Conservation (phyloP, 2,888 invertebrate genomes). For the Siphonodentalium dalli region DNA sequence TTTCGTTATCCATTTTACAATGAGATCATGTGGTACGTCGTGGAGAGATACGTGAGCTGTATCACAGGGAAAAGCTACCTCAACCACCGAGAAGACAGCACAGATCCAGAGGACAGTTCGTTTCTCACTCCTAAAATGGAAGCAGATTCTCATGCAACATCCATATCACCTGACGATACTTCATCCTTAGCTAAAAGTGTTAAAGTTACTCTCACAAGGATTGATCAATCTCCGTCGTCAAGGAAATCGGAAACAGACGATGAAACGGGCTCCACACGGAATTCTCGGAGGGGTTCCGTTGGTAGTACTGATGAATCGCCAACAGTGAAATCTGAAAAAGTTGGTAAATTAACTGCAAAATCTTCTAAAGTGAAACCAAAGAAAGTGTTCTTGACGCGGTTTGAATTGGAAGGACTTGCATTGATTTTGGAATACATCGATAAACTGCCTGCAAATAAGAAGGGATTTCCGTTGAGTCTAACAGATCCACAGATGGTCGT, state of each 20-base stretch:
- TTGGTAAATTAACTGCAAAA: background rate
- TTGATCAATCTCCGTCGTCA: slow-evolving; percentile 36
- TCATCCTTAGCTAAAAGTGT: slow-evolving; percentile 46
- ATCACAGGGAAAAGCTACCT: slow-evolving; percentile 73
- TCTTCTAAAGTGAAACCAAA: slow-evolving; percentile 31
- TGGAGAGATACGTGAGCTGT: slow-evolving; percentile 89
- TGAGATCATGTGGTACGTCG: slow-evolving; percentile 97
- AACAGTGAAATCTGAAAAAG: slow-evolving; percentile 21
- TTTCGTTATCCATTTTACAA: slow-evolving; percentile 98
- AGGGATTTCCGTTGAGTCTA: slow-evolving; percentile 89
- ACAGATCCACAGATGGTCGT: slow-evolving; percentile 88
- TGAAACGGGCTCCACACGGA: slow-evolving; percentile 30
- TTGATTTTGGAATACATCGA: slow-evolving; percentile 85
- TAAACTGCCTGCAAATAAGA: slow-evolving; percentile 85
- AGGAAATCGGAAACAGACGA: slow-evolving; percentile 34
- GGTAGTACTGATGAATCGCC: slow-evolving; percentile 31
- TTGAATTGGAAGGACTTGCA: slow-evolving; percentile 65
- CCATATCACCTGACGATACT: slow-evolving; percentile 30
- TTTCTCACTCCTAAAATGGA: slow-evolving; percentile 17
- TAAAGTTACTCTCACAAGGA: slow-evolving; percentile 50
- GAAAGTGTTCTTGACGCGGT: slow-evolving; percentile 46
- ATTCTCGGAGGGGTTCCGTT: slow-evolving; percentile 35
- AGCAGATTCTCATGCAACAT: slow-evolving; percentile 28
- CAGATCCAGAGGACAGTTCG: slow-evolving; percentile 30
- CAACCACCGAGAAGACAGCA: slow-evolving; percentile 31